Conservation (phyloP, 2,113 vertebrate genomes). For the Nycticryphes semicollaris region DNA sequence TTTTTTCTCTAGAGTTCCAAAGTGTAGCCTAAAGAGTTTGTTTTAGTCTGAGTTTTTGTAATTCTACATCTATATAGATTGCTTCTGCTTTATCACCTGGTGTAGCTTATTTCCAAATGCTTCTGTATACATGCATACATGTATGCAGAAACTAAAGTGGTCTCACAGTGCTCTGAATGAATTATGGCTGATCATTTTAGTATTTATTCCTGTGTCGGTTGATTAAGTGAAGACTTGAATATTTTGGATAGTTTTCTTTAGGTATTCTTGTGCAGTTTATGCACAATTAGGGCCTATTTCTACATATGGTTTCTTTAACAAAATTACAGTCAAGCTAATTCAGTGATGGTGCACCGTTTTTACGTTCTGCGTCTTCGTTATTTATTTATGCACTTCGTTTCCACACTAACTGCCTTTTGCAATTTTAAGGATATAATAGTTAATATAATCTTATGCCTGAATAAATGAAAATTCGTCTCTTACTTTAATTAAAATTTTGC, state of each 20-base stretch:
- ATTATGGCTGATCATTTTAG: neutral
- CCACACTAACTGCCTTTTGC: neutral
- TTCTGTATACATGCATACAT: neutral
- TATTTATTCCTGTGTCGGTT: neutral
- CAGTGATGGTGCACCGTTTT: neutral
- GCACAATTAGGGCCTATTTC: neutral
- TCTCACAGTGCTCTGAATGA: neutral
- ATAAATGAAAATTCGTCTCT: neutral
- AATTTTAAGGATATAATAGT: neutral
- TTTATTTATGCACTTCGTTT: slow-evolving; percentile 1
- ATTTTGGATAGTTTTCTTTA: neutral
- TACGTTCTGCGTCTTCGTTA: neutral
- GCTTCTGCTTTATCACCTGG: neutral
- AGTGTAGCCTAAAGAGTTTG: neutral
- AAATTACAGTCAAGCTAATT: neutral
- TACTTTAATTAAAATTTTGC: neutral
- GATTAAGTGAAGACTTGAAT: neutral
- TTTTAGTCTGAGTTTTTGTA: neutral
- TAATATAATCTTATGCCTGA: neutral
- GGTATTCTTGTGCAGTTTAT: neutral
- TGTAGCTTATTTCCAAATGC: neutral
- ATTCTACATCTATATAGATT: neutral
- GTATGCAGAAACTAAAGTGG: neutral
- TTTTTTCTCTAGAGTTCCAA: neutral
- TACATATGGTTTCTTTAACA: neutral